These are phyloP conservation scores for Clarias pachynema DNA, from an alignment of 2,797 vertebrate genomes.

Conservation along the genomic window DNA sequence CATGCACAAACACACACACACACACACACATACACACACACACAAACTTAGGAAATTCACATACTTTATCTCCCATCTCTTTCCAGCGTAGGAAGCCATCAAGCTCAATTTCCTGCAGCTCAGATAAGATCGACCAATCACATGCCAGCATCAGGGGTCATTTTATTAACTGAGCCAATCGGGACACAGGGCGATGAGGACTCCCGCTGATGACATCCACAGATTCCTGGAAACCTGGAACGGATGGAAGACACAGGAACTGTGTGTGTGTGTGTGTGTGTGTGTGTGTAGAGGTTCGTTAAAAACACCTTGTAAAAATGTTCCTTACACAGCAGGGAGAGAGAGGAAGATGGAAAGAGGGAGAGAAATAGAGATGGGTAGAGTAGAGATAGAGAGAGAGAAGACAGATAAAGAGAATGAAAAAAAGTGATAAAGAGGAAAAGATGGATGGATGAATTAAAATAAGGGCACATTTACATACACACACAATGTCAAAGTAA, in stretches of 20 bases:
- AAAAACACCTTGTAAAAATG: slow-evolving; percentile 19
- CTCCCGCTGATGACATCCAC: slow-evolving; percentile 27
- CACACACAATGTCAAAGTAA: neutral
- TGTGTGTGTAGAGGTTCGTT: slow-evolving; percentile 4
- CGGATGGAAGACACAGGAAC: slow-evolving; percentile 41
- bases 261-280: slow-evolving; percentile 20
- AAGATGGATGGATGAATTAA: neutral
- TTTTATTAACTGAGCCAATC: slow-evolving; percentile 8
- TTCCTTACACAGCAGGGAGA: slow-evolving; percentile 9
- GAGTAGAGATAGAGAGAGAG: neutral
- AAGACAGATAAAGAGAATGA: neutral
- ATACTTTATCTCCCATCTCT: slow-evolving; percentile 21
- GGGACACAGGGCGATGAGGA: neutral
- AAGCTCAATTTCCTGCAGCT: slow-evolving; percentile 48
- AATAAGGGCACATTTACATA: neutral
- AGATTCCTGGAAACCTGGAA: slow-evolving; percentile 38
- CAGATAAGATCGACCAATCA: slow-evolving; percentile 47
- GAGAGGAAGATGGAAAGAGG: neutral
- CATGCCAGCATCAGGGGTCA: neutral
- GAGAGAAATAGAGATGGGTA: neutral
- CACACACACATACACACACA: neutral
- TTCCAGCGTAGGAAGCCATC: slow-evolving; percentile 44
- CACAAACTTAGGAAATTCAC: neutral
- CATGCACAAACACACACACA: neutral
- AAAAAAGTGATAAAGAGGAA: neutral